Evolutionary conservation across 2,797 vertebrate species (phyloP).

Genomic region (Tapera naevia): DNA sequence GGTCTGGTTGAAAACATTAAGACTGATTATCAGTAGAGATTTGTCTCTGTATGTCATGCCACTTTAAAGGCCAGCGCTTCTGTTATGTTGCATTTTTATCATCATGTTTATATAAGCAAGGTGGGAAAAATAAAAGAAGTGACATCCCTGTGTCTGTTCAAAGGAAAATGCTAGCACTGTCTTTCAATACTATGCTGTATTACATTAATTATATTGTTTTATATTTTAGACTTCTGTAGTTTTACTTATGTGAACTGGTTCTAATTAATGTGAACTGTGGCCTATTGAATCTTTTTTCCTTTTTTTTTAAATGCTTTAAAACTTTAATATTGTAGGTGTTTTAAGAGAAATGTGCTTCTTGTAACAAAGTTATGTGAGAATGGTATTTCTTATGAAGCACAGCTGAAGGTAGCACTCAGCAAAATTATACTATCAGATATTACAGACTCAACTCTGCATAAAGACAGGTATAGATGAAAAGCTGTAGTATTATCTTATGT

Average conservation of each 20-base stretch:
- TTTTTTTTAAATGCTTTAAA: not conserved
- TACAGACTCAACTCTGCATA: not conserved
- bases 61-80: not conserved
- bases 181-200: not conserved
- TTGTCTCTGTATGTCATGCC: not conserved
- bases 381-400: not conserved
- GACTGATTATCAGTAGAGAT: not conserved
- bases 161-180: not conserved
- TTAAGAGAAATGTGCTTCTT: not conserved
- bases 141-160: not conserved
- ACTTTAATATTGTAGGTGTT: not conserved
- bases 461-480: not conserved
- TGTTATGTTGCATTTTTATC: not conserved
- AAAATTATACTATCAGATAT: not conserved
- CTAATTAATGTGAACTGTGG: not conserved
- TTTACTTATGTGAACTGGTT: not conserved
- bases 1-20: not conserved
- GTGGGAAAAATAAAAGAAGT: not conserved
- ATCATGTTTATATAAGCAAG: not conserved
- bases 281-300: not conserved
- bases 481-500: not conserved
- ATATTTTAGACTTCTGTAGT: not conserved
- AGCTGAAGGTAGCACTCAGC: not conserved
- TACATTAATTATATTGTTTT: too few relatives aligned
- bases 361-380: not conserved